phyloP scores from a whole-genome alignment of 2,113 vertebrate species.

The Hyaena hyaena region DNA sequence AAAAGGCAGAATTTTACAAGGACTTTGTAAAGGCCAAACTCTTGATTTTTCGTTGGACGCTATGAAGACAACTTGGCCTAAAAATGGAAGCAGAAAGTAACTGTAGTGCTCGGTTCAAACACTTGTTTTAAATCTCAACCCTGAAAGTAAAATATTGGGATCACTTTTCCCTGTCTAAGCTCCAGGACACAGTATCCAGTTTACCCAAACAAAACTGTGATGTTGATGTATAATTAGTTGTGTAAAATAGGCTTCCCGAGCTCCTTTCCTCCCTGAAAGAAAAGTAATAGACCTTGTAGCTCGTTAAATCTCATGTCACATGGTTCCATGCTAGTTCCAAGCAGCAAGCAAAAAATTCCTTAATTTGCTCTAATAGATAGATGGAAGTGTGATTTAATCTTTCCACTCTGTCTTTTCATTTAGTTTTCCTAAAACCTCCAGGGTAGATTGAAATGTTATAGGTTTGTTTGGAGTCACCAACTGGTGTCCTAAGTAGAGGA shows the following conservation, averaged over 20 bases:
- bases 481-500: neutral
- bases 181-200: conserved; percentile 27
- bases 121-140: conserved; percentile 59
- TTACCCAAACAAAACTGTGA: conserved; percentile 56
- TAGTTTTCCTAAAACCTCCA: conserved; percentile 41
- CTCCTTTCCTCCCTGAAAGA: conserved; percentile 34
- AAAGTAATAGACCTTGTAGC: conserved; percentile 44
- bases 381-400: conserved; percentile 18
- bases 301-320: neutral
- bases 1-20: conserved; percentile 70
- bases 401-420: conserved; percentile 41
- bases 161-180: conserved; percentile 38
- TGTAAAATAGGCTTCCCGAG: conserved; percentile 41
- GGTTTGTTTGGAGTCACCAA: conserved; percentile 24
- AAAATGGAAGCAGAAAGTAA: conserved; percentile 14
- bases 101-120: conserved; percentile 61
- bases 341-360: neutral
- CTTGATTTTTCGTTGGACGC: conserved; percentile 57
- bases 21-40: conserved; percentile 70
- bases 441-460: conserved; percentile 18
- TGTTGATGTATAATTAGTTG: conserved; percentile 54
- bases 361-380: neutral
- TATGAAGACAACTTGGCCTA: conserved; percentile 27
- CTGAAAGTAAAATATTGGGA: conserved; percentile 53
- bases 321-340: conserved; percentile 14